Evolutionary conservation across 2,797 vertebrate genomes (phyloP).

Genomic region (Prunella strophiata): DNA sequence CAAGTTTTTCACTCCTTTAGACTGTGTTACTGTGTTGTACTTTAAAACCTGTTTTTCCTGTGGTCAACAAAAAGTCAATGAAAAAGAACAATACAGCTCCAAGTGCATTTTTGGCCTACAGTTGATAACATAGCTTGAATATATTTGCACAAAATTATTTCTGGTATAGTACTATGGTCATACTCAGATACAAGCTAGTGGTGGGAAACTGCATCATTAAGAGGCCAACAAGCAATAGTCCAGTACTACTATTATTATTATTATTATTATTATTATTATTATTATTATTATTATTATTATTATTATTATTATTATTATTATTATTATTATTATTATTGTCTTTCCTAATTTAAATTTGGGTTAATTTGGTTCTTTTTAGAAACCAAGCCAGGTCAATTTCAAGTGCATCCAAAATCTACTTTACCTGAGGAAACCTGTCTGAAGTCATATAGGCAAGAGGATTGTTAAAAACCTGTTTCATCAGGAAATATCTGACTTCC

Average conservation of each 20-base stretch:
- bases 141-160: constrained; percentile 9
- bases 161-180: background rate
- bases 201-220: background rate
- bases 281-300: too few relatives aligned
- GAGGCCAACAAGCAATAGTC: background rate
- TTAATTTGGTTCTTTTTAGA: background rate
- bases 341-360: background rate
- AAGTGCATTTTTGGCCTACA: constrained; percentile 29
- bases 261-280: too few relatives aligned
- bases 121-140: constrained; percentile 26
- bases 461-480: background rate
- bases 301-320: background rate
- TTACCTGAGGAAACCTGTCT: background rate
- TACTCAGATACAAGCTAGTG: background rate
- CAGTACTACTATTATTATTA: too few relatives aligned
- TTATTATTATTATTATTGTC: too few relatives aligned
- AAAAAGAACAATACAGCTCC: constrained; percentile 54
- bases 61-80: constrained; percentile 55
- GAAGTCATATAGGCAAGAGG: background rate
- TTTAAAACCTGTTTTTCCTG: constrained; percentile 72
- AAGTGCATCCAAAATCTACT: background rate
- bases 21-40: background rate
- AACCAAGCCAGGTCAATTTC: background rate
- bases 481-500: background rate
- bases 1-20: constrained; percentile 41